Percentiles rank a stretch among this genome's conserved stretches.
These are phyloP conservation scores for Brachionus plicatilis DNA, from an alignment of 1,140 invertebrate species.

Conservation along the genomic window DNA sequence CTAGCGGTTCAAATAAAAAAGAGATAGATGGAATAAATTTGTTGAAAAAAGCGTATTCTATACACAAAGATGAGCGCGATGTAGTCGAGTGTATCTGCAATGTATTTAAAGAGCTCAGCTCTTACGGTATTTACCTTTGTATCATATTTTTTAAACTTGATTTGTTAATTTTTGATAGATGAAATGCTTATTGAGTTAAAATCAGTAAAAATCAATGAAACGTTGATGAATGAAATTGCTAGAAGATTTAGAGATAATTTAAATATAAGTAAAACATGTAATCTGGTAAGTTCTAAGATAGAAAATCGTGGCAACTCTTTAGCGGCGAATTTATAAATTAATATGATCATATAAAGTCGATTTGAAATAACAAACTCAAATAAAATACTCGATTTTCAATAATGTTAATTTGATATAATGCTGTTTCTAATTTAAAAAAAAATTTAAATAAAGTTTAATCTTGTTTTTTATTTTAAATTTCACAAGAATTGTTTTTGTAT, in stretches of 20 bases:
- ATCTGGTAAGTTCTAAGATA: background rate
- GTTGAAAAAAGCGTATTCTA: constrained; percentile 2
- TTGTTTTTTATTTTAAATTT: background rate
- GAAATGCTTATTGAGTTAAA: constrained; percentile 17
- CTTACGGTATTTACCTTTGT: background rate
- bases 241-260: constrained; percentile 21
- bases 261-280: constrained; percentile 13
- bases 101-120: constrained; percentile 19
- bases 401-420: no score
- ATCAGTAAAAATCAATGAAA: constrained; percentile 15
- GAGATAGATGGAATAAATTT: constrained; percentile 10
- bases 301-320: background rate
- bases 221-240: background rate
- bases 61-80: background rate
- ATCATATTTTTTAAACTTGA: background rate
- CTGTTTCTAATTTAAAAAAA: background rate
- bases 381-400: no score
- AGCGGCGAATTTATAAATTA: background rate
- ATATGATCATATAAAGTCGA: background rate
- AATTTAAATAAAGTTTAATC: background rate
- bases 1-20: background rate
- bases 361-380: background rate
- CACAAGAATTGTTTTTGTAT: no score
- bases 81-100: constrained; percentile 28
- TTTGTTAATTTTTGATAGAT: background rate